These are phyloP conservation scores for Oscheius myriophilus DNA, from an alignment of 2,888 invertebrate genomes.

Conservation along the genomic window DNA sequence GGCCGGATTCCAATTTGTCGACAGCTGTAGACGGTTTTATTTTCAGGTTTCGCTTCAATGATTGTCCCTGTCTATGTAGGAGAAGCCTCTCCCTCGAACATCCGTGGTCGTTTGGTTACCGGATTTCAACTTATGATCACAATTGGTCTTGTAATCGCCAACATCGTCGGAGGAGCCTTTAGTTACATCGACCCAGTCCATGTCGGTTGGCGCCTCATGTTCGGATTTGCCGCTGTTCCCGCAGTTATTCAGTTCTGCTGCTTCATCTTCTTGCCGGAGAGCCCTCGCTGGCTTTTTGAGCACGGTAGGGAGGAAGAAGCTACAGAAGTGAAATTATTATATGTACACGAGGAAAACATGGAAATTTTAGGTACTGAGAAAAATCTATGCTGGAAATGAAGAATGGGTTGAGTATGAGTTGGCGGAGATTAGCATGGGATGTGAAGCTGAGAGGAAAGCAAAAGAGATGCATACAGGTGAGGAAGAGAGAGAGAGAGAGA, in stretches of 20 bases:
- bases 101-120: slow-evolving; percentile 71
- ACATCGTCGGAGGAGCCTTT: slow-evolving; percentile 74
- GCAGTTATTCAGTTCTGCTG: slow-evolving; percentile 74
- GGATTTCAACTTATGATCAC: slow-evolving; percentile 73
- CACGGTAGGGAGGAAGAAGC: slow-evolving; percentile 50
- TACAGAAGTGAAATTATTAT: slow-evolving; percentile 20
- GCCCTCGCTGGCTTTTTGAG: slow-evolving; percentile 72
- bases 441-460: slow-evolving; percentile 16
- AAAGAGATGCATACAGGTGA: slow-evolving; percentile 32
- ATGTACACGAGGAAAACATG: background rate
- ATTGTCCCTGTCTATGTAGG: slow-evolving; percentile 76
- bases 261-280: slow-evolving; percentile 75
- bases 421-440: slow-evolving; percentile 43
- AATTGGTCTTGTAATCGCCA: slow-evolving; percentile 75
- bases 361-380: slow-evolving; percentile 42
- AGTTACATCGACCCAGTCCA: slow-evolving; percentile 69
- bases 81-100: slow-evolving; percentile 74
- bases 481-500: background rate
- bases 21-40: too few relatives aligned
- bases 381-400: slow-evolving; percentile 53
- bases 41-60: slow-evolving; percentile 70
- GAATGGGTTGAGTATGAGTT: slow-evolving; percentile 61
- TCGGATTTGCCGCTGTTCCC: slow-evolving; percentile 73
- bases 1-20: too few relatives aligned
- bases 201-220: slow-evolving; percentile 75